Evolutionary conservation across 2,888 invertebrate species (phyloP), one percentile per base, ranked within the genome.

Genomic region (Peribatodes rhomboidaria): DNA sequence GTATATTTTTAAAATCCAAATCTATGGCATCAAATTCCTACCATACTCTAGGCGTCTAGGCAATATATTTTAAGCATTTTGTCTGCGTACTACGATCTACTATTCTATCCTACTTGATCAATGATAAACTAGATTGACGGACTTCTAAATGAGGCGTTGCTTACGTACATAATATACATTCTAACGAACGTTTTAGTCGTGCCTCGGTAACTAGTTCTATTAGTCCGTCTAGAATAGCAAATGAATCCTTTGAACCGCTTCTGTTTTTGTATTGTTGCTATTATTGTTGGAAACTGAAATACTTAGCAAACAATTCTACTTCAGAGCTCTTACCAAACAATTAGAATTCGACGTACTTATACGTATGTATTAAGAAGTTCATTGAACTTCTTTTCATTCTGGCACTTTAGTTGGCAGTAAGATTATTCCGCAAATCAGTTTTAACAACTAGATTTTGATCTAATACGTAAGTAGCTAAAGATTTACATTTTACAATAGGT

Each of bases 141-240:
- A 64, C 44, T 41, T 44, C 55, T 55, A 55, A 65, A 46, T 33
- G 33, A 61, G 46, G 67, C 49, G 49, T 57, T 61, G 64, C 69
- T 75, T 72, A 71, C 75, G 74, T 70, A 71, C n/a, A n/a, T n/a
- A n/a, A n/a, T n/a, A 75, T 54, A 41, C 65, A 52, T 37, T 65
- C 68, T 72, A 72, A 71, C 65, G 64, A 70, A 55, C 65, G 70
- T 71, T 68, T 70, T 62, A 61, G 57, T 65, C 71, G 71, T 73
- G 73, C 52, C 70, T 61, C 68, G 60, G 53, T 53, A 53, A 63
- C 58, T 46, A 50, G 37, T 52, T 31, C 42, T 44, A 56, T 56
- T 37, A 31, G 18, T 35, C 35, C 27, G 20, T n/a, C 44, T 46
- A 35, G 44, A 35, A 56, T 46, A 35, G 13, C 20, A 27, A 52